Conservation (phyloP, 2,113 vertebrate genomes). For the Puntigrus tetrazona region DNA sequence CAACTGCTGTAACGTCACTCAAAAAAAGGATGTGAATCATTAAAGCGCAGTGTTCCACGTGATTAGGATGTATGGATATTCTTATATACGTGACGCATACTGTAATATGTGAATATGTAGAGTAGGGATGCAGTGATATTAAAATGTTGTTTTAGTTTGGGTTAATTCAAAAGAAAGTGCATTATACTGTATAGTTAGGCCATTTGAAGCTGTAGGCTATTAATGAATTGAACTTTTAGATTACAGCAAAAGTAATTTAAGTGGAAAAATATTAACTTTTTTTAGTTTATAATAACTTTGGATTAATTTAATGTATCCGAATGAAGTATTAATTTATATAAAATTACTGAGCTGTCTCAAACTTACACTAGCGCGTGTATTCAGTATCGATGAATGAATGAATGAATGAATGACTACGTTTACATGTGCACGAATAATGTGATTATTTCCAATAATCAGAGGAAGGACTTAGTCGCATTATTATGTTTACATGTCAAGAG, state of each 20-base stretch:
- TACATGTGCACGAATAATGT: no score
- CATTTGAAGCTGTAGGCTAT: background rate
- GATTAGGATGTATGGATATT: background rate
- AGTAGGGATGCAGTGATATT: background rate
- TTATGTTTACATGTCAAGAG: no score
- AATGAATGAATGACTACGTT: no score
- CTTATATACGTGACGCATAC: background rate
- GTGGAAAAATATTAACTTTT: background rate
- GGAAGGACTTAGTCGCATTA: no score
- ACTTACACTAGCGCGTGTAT: no score
- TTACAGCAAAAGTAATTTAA: background rate
- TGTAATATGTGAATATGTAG: background rate
- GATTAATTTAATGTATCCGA: no score
- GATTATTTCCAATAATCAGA: no score
- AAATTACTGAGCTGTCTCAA: no score
- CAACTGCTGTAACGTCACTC: conserved; percentile 47
- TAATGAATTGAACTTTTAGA: background rate
- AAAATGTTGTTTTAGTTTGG: background rate
- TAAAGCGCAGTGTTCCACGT: conserved; percentile 21
- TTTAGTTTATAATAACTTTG: no score
- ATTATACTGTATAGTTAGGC: background rate
- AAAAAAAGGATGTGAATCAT: conserved; percentile 49
- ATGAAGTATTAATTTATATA: no score
- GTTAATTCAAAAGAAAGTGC: background rate
- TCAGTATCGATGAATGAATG: no score